Evolutionary conservation across 2,113 vertebrate species (phyloP), one percentile per base, ranked within the genome.

Genomic region (Picathartes gymnocephalus): DNA sequence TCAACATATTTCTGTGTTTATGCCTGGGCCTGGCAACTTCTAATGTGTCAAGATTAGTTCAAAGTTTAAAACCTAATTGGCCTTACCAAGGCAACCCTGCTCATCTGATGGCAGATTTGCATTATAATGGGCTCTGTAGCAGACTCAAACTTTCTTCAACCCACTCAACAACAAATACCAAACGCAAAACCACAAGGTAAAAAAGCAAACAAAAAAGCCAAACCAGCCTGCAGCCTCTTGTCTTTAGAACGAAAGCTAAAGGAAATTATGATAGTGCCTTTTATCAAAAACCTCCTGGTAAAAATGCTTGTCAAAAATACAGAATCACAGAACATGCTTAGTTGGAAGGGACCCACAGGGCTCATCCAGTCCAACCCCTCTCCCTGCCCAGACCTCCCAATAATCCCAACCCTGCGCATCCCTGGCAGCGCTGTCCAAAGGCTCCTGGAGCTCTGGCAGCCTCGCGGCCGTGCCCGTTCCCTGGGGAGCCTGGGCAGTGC

Each of bases 341-440:
- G 35, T 6, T 37, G 35, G 48, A 70, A 70, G 48, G 31, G 35
- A 56, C 35, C 5, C 48, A 22, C 30, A 13, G 31, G 25, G 47
- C 6, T 48, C n/a, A 76, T 30, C 16, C 33, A 45, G 37, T 6
- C 13, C 71, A 83, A 2, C 25, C 1, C 21, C 48, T 23, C 56
- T 7, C 48, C 54, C 79, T 56, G 56, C 50, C 2, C 60, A 62
- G 18, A 15, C 31, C 8, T 35, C 40, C 30, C 47, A 69, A 3
- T 40, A 83, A 16, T 11, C 30, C 54, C 39, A 39, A 39, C 5
- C 56, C 48, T n/a, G 45, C 0, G 9, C 42, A 27, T 7, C 33
- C 54, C 45, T 68, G 60, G 37, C 1, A 70, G 47, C 0, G 1
- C 1, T 37, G 58, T 1, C 45, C 30, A 10, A 68, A 10, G 0